Percentiles rank a stretch among this genome's conserved stretches.
These are phyloP conservation scores for Lamellibrachia satsuma DNA, from an alignment of 2,888 invertebrate species.

Conservation along the genomic window DNA sequence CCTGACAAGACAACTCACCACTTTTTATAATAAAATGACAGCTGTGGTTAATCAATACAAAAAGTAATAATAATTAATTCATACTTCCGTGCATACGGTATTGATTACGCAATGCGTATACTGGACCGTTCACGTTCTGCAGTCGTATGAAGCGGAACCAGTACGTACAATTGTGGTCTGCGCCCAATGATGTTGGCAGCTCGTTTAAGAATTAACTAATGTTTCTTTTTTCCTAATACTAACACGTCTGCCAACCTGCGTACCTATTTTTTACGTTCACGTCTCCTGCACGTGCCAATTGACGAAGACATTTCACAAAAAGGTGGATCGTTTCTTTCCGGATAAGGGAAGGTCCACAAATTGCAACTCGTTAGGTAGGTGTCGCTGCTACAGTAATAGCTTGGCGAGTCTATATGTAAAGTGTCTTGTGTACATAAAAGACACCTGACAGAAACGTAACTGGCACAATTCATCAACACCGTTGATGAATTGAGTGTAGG, in stretches of 20 bases:
- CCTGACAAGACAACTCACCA: too few species aligned
- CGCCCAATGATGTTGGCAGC: background rate
- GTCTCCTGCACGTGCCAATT: background rate
- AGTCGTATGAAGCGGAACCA: too few species aligned
- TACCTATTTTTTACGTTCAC: background rate
- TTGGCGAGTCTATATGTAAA: background rate
- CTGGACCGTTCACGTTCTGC: too few species aligned
- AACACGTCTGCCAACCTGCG: background rate
- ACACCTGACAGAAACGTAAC: background rate
- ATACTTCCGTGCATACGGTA: too few species aligned
- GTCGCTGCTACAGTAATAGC: background rate
- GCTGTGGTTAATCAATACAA: too few species aligned
- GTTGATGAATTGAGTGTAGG: background rate
- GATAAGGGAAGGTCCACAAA: background rate
- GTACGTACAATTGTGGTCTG: background rate
- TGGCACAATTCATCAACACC: background rate
- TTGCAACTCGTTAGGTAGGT: background rate
- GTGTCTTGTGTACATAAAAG: too few species aligned
- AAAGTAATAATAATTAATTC: too few species aligned
- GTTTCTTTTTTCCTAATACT: background rate
- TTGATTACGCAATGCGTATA: too few species aligned
- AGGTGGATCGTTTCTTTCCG: background rate
- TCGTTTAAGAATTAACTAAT: background rate
- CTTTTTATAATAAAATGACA: too few species aligned
- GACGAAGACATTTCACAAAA: background rate